These are phyloP conservation scores for Dreissena rostriformis DNA, from an alignment of 1,140 invertebrate species.

Conservation along the genomic window DNA sequence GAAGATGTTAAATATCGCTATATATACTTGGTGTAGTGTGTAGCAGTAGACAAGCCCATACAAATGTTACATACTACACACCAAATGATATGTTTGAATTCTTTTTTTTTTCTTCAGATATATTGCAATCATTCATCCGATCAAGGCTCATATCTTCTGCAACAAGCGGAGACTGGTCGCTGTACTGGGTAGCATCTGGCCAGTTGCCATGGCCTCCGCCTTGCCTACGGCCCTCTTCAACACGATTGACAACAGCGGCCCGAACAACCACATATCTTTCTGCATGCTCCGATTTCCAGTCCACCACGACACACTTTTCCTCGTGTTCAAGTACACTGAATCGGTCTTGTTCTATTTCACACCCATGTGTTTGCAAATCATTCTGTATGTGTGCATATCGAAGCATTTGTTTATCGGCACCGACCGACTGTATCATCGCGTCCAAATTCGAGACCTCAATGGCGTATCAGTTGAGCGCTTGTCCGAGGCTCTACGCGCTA, in stretches of 20 bases:
- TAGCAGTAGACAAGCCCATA: too few relatives aligned
- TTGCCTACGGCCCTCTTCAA: slow-evolving; percentile 78
- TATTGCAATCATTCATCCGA: slow-evolving; percentile 81
- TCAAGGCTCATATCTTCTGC: slow-evolving; percentile 80
- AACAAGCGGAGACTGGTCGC: slow-evolving; percentile 75
- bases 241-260: slow-evolving; percentile 61
- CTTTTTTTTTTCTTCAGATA: slow-evolving; percentile 77
- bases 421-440: slow-evolving; percentile 67
- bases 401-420: slow-evolving; percentile 75
- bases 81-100: not conserved
- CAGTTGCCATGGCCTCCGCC: slow-evolving; percentile 72
- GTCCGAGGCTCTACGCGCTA: slow-evolving; percentile 74
- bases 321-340: slow-evolving; percentile 79
- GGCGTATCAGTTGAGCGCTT: slow-evolving; percentile 68
- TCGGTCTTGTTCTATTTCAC: slow-evolving; percentile 79
- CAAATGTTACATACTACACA: not conserved
- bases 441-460: slow-evolving; percentile 67
- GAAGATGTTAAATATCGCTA: too few relatives aligned
- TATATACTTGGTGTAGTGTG: too few relatives aligned
- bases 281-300: slow-evolving; percentile 75
- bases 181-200: slow-evolving; percentile 80
- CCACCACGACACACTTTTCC: slow-evolving; percentile 61
- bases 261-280: slow-evolving; percentile 57
- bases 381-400: slow-evolving; percentile 76
- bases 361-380: slow-evolving; percentile 77